Evolutionary conservation across 2,113 vertebrate genomes (phyloP).

Genomic region (Rhagologus leucostigma): DNA sequence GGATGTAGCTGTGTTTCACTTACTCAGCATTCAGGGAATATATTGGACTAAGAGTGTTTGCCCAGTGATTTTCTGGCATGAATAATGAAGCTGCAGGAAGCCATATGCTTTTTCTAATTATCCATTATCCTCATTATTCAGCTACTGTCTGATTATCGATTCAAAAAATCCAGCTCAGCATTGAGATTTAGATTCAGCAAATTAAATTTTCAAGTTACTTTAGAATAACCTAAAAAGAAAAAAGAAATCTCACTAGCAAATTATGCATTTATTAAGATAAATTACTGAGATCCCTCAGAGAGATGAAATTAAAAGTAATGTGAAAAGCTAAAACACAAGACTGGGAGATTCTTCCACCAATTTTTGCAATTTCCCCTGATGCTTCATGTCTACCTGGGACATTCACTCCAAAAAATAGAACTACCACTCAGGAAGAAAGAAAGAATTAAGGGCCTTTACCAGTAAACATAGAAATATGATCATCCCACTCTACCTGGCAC

Average conservation of each 20-base stretch:
- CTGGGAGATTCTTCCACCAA: background rate
- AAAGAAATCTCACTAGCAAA: background rate
- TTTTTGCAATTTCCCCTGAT: background rate
- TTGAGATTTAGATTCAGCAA: background rate
- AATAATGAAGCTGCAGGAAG: background rate
- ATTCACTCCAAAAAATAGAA: background rate
- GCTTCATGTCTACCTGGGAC: background rate
- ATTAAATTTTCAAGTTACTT: slow-evolving; percentile 20
- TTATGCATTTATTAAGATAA: background rate
- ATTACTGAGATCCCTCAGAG: background rate
- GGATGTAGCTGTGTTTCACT: background rate
- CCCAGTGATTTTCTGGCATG: background rate
- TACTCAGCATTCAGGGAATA: background rate
- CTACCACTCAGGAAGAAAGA: background rate
- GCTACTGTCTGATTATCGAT: background rate
- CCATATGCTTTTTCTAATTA: background rate
- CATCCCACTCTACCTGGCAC: background rate
- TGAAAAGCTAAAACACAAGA: background rate
- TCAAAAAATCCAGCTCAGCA: background rate
- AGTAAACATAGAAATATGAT: background rate
- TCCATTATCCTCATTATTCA: background rate
- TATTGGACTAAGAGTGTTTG: background rate
- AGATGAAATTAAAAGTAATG: background rate
- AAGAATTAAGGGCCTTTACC: background rate
- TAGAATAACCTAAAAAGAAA: background rate